These are phyloP conservation scores for Andrena cerasifolii DNA, from an alignment of 1,140 invertebrate species.

Conservation along the genomic window DNA sequence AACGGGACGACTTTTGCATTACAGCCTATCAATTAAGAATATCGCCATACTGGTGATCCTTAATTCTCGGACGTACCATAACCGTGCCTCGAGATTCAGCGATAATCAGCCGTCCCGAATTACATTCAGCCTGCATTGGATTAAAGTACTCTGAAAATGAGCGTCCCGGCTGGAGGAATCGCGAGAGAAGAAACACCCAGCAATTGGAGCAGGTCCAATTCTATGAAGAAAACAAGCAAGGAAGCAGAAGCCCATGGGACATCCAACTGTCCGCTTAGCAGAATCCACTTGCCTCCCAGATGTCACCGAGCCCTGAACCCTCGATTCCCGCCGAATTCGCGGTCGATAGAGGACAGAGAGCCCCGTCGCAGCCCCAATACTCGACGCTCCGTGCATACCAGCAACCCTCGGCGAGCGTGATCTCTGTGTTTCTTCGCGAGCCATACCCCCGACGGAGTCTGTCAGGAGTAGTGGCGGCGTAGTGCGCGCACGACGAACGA, in stretches of 20 bases:
- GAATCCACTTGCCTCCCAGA: slow-evolving; percentile 26
- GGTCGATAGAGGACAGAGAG: slow-evolving; percentile 30
- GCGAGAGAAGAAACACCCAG: too few relatives aligned
- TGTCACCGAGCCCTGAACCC: slow-evolving; percentile 35
- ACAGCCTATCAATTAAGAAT: neutral
- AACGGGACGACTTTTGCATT: too few relatives aligned
- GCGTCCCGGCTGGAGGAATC: neutral
- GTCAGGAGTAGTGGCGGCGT: slow-evolving; percentile 41
- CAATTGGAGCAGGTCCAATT: neutral
- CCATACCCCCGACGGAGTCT: slow-evolving; percentile 53
- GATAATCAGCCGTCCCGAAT: too few relatives aligned
- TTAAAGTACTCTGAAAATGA: neutral
- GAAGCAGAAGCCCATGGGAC: too few relatives aligned
- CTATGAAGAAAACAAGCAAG: neutral
- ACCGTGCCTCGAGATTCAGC: too few relatives aligned
- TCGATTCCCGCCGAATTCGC: slow-evolving; percentile 25
- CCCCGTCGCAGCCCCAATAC: neutral
- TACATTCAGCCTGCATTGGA: neutral
- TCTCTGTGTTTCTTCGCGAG: slow-evolving; percentile 27
- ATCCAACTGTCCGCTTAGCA: neutral
- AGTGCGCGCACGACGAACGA: slow-evolving; percentile 56
- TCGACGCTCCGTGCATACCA: slow-evolving; percentile 25
- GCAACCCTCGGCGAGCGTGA: slow-evolving; percentile 16
- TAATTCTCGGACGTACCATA: too few relatives aligned
- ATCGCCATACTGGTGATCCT: neutral